Evolutionary conservation across 92 coral and sea anemone species (phyloP), one percentile per base, ranked within the genome.

Genomic region (Zoanthus gigantus): DNA sequence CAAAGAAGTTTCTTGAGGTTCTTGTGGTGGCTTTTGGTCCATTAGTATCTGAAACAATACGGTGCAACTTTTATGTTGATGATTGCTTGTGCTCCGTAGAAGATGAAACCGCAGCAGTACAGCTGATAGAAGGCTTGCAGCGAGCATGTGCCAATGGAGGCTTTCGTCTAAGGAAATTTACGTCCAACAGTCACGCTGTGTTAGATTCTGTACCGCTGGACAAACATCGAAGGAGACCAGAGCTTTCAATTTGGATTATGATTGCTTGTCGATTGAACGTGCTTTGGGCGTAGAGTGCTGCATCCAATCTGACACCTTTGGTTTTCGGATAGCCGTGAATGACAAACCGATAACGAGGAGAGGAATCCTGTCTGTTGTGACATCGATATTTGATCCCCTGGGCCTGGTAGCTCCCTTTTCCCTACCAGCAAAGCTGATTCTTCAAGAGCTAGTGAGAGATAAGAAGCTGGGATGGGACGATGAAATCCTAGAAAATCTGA

Each of bases 381-480:
- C 94, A 13, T 93, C 94, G 0, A 63, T 92, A 13, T 92, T 87
- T 65, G 94, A 91, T 63, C 94, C 92, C 5, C 81, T 91, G 28
- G 94, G 96, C 18, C 46, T 93, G 9, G 90, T 66, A 12, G 88
- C 94, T 32, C 91, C 96, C 7, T 89, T 89, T 61, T 58, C 84
- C 14, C 65, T 93, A 47, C 82, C 87, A 8, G 93, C 93, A 3
- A 92, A 94, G 90, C 65, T 77, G 71, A 0, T 92, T 0, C 88
- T 94, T 8, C 93, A 94, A 61, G 90, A 92, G n/a, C 89, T 94
- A 7, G 87, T 94, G 42, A 76, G 78, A 74, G 78, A 78, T 14
- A 66, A 87, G 12, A 87, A 78, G 44, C 71, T 94, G 11, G 94
- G 85, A 5, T 94, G 93, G 94, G 95, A 92, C 31, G 94, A 94